These are phyloP conservation scores for Antheraea assamensis DNA, from an alignment of 2,888 invertebrate genomes.

Conservation along the genomic window DNA sequence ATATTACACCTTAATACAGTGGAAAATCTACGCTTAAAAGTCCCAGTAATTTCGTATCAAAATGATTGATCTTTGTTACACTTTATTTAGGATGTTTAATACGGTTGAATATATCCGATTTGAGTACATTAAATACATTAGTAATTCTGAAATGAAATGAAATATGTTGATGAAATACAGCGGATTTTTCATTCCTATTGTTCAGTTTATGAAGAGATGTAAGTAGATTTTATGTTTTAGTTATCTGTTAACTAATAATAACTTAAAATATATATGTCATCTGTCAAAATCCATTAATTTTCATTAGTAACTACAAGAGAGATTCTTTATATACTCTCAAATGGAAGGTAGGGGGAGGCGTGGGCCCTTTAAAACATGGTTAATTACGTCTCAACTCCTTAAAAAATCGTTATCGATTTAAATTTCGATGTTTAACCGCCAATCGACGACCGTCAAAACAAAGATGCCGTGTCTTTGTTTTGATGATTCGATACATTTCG, in stretches of 20 bases:
- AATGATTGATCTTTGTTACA: too few species aligned
- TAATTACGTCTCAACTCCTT: background rate
- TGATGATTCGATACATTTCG: conserved; percentile 62
- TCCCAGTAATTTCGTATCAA: too few species aligned
- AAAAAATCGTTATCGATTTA: conserved; percentile 48
- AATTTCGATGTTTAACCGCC: conserved; percentile 51
- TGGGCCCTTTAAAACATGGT: background rate
- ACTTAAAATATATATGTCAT: too few species aligned
- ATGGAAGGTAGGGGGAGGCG: background rate
- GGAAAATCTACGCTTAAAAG: too few species aligned
- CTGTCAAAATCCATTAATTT: too few species aligned
- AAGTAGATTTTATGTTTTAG: background rate
- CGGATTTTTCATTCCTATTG: background rate
- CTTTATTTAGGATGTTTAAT: background rate
- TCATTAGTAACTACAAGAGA: background rate
- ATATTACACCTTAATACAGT: too few species aligned
- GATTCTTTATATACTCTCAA: background rate
- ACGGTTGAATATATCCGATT: background rate
- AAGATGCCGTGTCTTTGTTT: conserved; percentile 47
- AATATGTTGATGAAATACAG: background rate
- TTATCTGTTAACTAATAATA: too few species aligned
- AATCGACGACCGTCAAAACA: conserved; percentile 36
- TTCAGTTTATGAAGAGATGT: background rate
- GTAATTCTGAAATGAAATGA: background rate
- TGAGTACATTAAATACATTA: background rate